Evolutionary conservation across 2,888 invertebrate species (phyloP), one percentile per base, ranked within the genome.

Genomic region (Physocephala rufipes): DNA sequence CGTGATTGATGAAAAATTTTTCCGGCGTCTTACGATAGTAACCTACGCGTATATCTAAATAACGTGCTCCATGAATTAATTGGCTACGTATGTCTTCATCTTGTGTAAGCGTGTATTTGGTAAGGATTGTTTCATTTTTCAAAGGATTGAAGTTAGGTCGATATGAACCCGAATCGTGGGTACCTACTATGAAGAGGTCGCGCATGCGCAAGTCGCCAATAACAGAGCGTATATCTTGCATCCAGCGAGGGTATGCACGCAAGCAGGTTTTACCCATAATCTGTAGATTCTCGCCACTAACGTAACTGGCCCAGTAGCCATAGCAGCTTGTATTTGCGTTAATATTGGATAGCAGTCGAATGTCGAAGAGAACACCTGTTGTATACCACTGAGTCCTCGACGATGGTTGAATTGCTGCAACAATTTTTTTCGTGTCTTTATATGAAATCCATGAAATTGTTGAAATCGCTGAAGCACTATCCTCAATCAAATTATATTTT

Each of bases 81-180:
- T 91, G 91, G 0, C 87, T 86, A 61, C 88, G 84, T 55, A 90
- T 84, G 78, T 88, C 87, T 77, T 90, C 89, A 74, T 90, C 90
- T 82, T 89, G 89, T 0, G 88, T 88, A 12, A 89, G 81, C 2
- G 88, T 83, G 71, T 88, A 89, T 76, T 87, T 88, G 9, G 87
- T 86, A 7, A 89, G 83, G 49, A 88, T 73, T 59, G 82, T 86
- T 70, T 86, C 86, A 24, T 80, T 80, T 16, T 75, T 47, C n/a
- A 79, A 70, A 1, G 86, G 86, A 79, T 85, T 78, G 45, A 86
- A 86, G 69, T 82, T 80, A 3, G 80, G 78, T 2, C 85, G 82
- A 79, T 89, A 91, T 13, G 90, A 87, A 4, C 90, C 91, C 0
- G 92, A 90, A 81, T 92, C 91, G 79, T 93, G 92, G 0, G 91